Evolutionary conservation across 2,888 invertebrate genomes (phyloP).

Genomic region (Acrobasis suavella): DNA sequence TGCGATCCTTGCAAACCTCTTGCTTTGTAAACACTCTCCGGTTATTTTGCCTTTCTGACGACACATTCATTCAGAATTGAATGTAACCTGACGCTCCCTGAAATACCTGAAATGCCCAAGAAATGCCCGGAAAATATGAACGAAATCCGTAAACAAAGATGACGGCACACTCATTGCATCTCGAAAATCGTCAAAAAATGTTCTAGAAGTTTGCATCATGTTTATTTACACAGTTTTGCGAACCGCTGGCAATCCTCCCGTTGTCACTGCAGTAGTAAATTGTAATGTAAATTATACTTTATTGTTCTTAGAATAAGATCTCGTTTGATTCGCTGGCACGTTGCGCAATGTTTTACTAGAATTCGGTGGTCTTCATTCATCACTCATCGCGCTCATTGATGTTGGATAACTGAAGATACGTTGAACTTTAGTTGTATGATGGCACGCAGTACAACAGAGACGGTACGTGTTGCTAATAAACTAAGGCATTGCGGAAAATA

Average conservation of each 20-base stretch:
- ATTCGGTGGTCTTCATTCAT: constrained; percentile 47
- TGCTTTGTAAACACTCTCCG: too few relatives aligned
- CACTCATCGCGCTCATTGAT: constrained; percentile 41
- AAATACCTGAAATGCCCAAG: neutral
- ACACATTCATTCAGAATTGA: too few relatives aligned
- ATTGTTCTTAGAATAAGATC: neutral
- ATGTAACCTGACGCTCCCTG: neutral
- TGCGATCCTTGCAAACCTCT: too few relatives aligned
- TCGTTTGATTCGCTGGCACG: constrained; percentile 30
- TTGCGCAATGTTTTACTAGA: constrained; percentile 47
- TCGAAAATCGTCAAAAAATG: constrained; percentile 13
- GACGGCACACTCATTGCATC: neutral
- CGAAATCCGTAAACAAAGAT: neutral
- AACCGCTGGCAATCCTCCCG: constrained; percentile 61
- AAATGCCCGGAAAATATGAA: neutral
- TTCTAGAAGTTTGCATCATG: constrained; percentile 62
- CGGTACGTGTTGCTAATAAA: neutral
- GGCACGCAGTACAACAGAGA: neutral
- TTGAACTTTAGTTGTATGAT: constrained; percentile 10
- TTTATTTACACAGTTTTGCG: constrained; percentile 53
- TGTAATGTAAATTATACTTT: constrained; percentile 21
- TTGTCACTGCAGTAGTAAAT: constrained; percentile 29
- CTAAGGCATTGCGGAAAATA: too few relatives aligned
- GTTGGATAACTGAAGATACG: constrained; percentile 13
- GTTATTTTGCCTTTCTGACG: too few relatives aligned